Conservation (phyloP, 2,797 vertebrate species). For the Neopelma chrysocephalum region DNA sequence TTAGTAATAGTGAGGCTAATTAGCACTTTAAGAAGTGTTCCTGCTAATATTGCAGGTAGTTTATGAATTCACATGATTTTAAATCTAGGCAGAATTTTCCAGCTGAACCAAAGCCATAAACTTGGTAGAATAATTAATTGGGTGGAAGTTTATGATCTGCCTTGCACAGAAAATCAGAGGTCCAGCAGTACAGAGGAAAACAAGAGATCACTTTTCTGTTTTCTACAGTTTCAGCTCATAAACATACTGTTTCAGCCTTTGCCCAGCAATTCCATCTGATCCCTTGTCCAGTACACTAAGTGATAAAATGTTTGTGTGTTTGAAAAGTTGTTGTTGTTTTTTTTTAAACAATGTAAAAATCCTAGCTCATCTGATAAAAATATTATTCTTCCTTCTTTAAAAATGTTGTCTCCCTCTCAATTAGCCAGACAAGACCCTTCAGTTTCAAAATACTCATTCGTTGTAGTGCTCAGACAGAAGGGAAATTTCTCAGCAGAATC, state of each 20-base stretch:
- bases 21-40: background rate
- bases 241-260: background rate
- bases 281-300: background rate
- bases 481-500: background rate
- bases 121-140: background rate
- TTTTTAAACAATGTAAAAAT: background rate
- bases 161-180: constrained; percentile 1
- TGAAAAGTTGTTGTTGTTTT: background rate
- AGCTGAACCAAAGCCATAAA: background rate
- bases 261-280: background rate
- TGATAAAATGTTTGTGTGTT: background rate
- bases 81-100: background rate
- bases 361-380: background rate
- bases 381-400: background rate
- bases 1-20: background rate
- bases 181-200: background rate
- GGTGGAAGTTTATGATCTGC: background rate
- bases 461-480: background rate
- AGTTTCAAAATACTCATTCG: background rate
- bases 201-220: background rate
- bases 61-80: background rate
- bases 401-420: background rate
- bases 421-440: background rate
- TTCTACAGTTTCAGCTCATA: background rate
- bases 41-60: background rate